Evolutionary conservation across 2,797 vertebrate species (phyloP).

Genomic region (Mormyrops boulengeri): DNA sequence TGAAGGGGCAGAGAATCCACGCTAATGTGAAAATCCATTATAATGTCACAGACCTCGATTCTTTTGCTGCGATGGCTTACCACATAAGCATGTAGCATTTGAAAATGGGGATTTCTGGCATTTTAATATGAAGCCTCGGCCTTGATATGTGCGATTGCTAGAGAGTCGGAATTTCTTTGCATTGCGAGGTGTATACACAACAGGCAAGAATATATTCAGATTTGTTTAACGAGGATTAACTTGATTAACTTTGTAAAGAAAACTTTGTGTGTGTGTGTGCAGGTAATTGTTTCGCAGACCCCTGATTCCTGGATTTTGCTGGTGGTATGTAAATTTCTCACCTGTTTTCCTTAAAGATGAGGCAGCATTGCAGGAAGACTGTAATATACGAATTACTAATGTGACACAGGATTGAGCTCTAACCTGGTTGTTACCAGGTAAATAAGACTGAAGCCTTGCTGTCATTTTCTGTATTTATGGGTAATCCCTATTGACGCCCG

Average conservation of each 20-base stretch:
- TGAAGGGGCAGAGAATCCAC: background rate
- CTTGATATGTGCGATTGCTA: background rate
- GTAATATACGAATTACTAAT: background rate
- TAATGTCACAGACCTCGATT: background rate
- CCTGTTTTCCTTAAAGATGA: background rate
- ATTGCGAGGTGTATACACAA: background rate
- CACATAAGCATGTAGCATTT: background rate
- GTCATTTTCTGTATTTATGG: conserved; percentile 1
- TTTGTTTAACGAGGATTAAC: background rate
- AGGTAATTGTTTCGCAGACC: background rate
- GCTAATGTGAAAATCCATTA: background rate
- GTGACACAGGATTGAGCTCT: background rate
- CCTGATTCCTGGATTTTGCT: background rate
- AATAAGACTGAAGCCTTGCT: background rate
- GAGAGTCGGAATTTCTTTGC: background rate
- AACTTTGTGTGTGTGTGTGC: background rate
- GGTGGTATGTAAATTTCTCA: background rate
- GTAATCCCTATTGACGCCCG: background rate
- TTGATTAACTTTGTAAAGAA: background rate
- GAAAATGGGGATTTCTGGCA: background rate
- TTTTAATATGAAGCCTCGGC: background rate
- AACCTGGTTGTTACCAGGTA: background rate
- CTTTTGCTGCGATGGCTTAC: background rate
- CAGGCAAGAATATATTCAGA: background rate
- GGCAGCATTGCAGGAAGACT: background rate